Conservation (phyloP, 2,888 invertebrate species). For the Drosophila meridionalis region DNA sequence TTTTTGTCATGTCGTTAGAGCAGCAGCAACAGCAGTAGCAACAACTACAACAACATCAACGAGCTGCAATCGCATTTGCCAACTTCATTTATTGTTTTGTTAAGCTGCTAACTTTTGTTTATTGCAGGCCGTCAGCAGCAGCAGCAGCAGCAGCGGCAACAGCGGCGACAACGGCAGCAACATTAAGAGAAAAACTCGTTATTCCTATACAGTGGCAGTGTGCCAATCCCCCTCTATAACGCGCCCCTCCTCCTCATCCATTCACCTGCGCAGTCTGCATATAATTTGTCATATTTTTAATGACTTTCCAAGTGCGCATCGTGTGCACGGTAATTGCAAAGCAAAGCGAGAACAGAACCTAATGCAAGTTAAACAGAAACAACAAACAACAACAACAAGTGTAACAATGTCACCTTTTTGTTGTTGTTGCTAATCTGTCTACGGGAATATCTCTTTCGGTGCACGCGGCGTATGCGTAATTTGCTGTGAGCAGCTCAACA, state of each 20-base stretch:
- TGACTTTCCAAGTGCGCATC: conserved; percentile 71
- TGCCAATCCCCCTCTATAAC: neutral
- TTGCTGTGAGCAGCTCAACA: conserved; percentile 52
- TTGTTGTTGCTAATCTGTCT: conserved; percentile 61
- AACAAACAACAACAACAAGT: conserved; percentile 11
- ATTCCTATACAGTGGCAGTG: neutral
- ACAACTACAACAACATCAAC: conserved; percentile 9
- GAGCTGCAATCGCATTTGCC: conserved; percentile 74
- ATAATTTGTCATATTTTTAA: conserved; percentile 79
- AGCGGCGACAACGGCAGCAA: conserved; percentile 26
- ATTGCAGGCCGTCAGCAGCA: conserved; percentile 66
- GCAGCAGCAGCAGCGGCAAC: conserved; percentile 48
- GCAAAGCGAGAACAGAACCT: conserved; percentile 45
- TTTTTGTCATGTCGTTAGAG: conserved; percentile 42
- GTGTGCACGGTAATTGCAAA: conserved; percentile 58
- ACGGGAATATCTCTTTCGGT: conserved; percentile 34
- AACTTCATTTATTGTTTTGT: conserved; percentile 81
- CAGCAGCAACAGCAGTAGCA: conserved; percentile 5
- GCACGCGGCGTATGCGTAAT: conserved; percentile 66
- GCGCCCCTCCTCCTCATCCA: neutral
- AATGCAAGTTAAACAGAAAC: conserved; percentile 39
- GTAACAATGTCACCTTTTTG: conserved; percentile 33
- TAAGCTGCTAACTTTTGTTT: conserved; percentile 80
- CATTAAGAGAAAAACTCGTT: conserved; percentile 50
- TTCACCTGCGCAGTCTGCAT: conserved; percentile 40